Conservation (phyloP, 2,113 vertebrate genomes). For the Callorhinus ursinus region DNA sequence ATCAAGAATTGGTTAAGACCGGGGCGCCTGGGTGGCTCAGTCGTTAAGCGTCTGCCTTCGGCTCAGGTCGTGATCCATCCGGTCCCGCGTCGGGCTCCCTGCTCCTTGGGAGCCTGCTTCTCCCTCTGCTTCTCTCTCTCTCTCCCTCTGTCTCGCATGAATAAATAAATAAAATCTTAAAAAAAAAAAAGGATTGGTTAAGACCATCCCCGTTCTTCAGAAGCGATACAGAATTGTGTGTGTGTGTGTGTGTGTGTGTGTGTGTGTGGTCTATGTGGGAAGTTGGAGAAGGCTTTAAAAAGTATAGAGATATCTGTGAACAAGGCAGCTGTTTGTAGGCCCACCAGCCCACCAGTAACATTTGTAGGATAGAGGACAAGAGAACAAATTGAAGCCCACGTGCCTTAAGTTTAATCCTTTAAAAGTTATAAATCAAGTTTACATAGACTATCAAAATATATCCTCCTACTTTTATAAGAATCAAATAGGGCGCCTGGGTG, state of each 20-base stretch:
- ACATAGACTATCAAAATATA: neutral
- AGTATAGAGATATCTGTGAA: neutral
- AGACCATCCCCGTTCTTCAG: neutral
- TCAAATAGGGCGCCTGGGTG: neutral
- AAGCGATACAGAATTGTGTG: neutral
- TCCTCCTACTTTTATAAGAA: neutral
- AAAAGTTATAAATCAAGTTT: constrained; percentile 12
- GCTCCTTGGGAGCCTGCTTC: too few relatives aligned
- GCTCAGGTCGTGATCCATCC: too few relatives aligned
- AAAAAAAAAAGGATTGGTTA: neutral
- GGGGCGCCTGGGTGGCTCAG: too few relatives aligned
- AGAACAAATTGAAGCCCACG: neutral
- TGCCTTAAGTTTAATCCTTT: neutral
- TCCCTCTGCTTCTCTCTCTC: too few relatives aligned
- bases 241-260: neutral
- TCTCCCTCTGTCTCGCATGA: too few relatives aligned
- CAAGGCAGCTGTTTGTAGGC: neutral
- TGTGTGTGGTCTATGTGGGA: neutral
- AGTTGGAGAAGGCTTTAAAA: neutral
- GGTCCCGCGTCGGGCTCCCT: too few relatives aligned
- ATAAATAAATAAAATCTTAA: too few relatives aligned
- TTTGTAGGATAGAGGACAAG: neutral
- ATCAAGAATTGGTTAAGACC: neutral
- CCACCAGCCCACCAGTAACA: neutral
- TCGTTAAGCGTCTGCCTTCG: too few relatives aligned